Conservation (phyloP, 2,797 vertebrate species). For the Sebastiscus tertius region DNA sequence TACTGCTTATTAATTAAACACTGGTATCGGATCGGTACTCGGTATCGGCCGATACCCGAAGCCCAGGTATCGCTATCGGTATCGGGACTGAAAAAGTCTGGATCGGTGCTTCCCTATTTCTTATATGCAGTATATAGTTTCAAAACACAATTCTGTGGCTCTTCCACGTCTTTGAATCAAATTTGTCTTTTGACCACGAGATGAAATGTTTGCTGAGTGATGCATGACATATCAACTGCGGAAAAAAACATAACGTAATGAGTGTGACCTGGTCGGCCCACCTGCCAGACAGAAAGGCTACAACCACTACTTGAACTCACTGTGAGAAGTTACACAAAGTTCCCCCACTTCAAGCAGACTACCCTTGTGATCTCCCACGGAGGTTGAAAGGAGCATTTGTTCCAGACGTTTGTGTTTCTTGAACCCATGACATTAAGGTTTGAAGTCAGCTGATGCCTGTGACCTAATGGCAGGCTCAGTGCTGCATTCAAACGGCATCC, state of each 20-base stretch:
- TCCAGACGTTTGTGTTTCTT: constrained; percentile 25
- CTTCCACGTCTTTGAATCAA: neutral
- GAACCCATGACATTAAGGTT: constrained; percentile 47
- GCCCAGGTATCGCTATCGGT: too few species aligned
- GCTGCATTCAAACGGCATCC: neutral
- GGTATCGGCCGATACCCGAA: too few species aligned
- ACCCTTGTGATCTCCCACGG: constrained; percentile 25
- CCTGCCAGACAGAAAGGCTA: neutral
- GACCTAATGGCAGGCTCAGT: neutral
- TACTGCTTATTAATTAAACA: too few species aligned
- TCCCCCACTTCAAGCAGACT: neutral
- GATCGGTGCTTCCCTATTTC: too few species aligned
- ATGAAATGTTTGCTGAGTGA: neutral
- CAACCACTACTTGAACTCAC: neutral
- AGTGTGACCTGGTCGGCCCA: neutral
- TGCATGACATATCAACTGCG: neutral
- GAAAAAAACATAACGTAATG: neutral
- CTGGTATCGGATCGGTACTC: too few species aligned
- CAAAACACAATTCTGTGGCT: too few species aligned
- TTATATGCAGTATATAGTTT: too few species aligned
- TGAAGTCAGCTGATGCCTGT: constrained; percentile 49
- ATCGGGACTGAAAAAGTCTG: too few species aligned
- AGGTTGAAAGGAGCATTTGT: constrained; percentile 59
- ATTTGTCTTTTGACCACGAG: neutral
- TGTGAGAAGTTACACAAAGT: neutral